Evolutionary conservation across 1,140 invertebrate species (phyloP), one percentile per base, ranked within the genome.

Genomic region (Drosophila rufa): DNA sequence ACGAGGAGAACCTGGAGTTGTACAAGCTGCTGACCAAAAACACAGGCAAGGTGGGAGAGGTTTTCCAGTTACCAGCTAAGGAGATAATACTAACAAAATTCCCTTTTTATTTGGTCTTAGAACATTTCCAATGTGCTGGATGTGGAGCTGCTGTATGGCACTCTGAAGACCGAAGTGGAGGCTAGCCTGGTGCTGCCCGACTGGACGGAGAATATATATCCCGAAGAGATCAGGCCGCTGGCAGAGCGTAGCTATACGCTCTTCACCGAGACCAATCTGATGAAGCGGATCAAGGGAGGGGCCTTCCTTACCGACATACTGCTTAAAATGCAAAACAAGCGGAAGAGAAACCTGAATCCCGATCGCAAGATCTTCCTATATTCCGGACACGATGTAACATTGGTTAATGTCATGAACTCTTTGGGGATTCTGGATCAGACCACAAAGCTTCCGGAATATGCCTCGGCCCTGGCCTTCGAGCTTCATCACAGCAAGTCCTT

Each of bases 81-180:
- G 6, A 25, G 19, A 17, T 61, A 17, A 11, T 27, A n/a, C 17
- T 33, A 12, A 33, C 2, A 33, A 12, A 33, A 22, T 42, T n/a
- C 4, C 11, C 1, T 19, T 42, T 5, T 42, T 42, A 12, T 40
- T 4, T 4, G 6, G 6, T 19, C 12, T 0, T 48, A 95, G 90
- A 94, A 94, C 70, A 94, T 97, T 27, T 93, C 93, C 7, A 95
- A 93, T 70, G 94, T 96, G 3, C 92, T 95, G 14, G 94, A 95
- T 48, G 94, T 97, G 15, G 96, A 97, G 82, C 95, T 94, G 59
- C 92, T 97, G 5, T 97, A 96, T 70, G 96, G 96, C 75, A 96
- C 95, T 2, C 91, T 98, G 3, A 94, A 95, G 91, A 95, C 96
- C 27, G 95, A 97, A 93, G 94, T 94, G 79, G 93, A 95, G 17